Evolutionary conservation across 2,888 invertebrate genomes (phyloP).

Genomic region (Rotaria sp.): DNA sequence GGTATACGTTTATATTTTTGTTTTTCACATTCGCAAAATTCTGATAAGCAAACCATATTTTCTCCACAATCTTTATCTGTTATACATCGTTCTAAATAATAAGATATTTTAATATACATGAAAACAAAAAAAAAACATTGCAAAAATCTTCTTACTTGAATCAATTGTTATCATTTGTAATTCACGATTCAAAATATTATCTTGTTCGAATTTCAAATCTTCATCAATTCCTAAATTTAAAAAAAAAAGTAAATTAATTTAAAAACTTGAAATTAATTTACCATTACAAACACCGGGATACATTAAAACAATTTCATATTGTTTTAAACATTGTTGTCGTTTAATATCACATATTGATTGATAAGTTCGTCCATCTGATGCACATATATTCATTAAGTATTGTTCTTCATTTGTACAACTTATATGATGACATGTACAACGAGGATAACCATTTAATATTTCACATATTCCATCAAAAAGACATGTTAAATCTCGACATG

Average conservation of each 20-base stretch:
- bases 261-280: neutral
- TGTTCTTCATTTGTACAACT: neutral
- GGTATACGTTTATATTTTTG: conserved; percentile 23
- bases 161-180: neutral
- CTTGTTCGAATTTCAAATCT: neutral
- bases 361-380: conserved; percentile 19
- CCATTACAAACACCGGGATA: conserved; percentile 26
- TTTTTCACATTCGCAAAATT: conserved; percentile 27
- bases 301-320: conserved; percentile 16
- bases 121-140: neutral
- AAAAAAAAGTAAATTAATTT: neutral
- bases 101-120: too few relatives aligned
- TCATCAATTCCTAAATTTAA: neutral
- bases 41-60: conserved; percentile 27
- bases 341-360: conserved; percentile 16
- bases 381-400: conserved; percentile 8
- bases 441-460: neutral
- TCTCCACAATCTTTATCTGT: conserved; percentile 8
- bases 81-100: neutral
- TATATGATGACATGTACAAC: conserved; percentile 7
- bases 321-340: conserved; percentile 19
- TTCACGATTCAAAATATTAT: neutral
- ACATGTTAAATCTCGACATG: neutral
- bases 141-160: neutral
- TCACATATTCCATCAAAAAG: neutral